Evolutionary conservation across 2,113 vertebrate genomes (phyloP).

Genomic region (Gymnorhina tibicen): DNA sequence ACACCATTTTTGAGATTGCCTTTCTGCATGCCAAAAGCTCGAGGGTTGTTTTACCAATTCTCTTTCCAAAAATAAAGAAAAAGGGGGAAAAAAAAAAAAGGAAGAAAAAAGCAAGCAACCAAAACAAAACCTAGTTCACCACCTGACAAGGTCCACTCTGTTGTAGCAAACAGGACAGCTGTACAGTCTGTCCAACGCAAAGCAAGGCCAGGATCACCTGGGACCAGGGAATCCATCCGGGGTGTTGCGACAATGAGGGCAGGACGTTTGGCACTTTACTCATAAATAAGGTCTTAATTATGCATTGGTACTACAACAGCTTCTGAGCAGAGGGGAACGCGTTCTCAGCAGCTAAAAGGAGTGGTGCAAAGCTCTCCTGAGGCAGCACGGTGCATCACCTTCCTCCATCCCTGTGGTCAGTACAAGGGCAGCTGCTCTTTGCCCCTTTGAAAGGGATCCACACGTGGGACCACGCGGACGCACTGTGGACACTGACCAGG

Average conservation of each 20-base stretch:
- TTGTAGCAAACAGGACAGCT: neutral
- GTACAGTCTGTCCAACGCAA: neutral
- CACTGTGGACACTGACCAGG: neutral
- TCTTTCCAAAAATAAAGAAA: neutral
- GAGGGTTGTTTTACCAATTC: neutral
- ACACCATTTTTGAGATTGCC: neutral
- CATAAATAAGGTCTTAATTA: neutral
- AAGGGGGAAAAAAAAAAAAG: too few relatives aligned
- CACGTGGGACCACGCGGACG: fast-evolving
- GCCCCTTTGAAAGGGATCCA: neutral
- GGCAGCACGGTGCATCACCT: fast-evolving
- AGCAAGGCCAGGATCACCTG: neutral
- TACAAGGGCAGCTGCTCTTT: neutral
- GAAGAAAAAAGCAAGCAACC: neutral
- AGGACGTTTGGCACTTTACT: neutral
- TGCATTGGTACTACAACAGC: neutral
- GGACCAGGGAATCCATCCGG: neutral
- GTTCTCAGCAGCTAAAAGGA: neutral
- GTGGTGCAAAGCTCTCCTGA: neutral
- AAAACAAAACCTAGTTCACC: neutral
- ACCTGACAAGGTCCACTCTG: neutral
- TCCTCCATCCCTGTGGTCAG: neutral
- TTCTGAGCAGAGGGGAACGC: neutral
- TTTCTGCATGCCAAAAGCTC: neutral
- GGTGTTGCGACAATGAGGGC: neutral